A percentile compares a stretch with the other conserved stretches of the same genome.
Evolutionary conservation across 2,113 vertebrate genomes (phyloP).

Genomic region (Ia io): DNA sequence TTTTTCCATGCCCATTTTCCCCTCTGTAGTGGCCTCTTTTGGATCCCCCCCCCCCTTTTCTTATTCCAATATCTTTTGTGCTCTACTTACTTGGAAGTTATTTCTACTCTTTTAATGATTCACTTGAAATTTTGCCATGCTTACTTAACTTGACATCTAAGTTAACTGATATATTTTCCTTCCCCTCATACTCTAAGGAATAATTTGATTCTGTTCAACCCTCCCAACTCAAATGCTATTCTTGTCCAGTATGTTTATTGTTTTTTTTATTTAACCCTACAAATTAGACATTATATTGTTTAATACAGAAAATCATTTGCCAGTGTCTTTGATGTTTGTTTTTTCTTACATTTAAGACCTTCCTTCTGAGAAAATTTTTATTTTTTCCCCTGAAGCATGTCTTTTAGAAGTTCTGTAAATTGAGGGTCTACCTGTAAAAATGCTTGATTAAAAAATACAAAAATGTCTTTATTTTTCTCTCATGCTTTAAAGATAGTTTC

Average conservation of each 20-base stretch:
- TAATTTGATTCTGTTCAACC: not conserved
- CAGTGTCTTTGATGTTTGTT: slow-evolving; percentile 6
- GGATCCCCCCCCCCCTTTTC: too few species aligned
- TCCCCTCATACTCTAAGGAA: not conserved
- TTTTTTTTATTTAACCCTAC: not conserved
- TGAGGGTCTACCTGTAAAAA: not conserved
- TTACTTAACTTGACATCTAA: not conserved
- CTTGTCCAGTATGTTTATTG: not conserved
- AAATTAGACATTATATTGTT: not conserved
- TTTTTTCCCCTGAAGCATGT: not conserved
- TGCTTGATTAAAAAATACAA: not conserved
- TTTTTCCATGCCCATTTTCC: not conserved
- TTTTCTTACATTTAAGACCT: not conserved
- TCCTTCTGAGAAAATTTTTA: not conserved
- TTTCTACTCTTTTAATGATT: not conserved
- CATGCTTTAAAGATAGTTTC: not conserved
- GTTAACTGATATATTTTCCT: not conserved
- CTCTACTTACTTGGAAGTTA: not conserved
- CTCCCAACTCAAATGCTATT: not conserved
- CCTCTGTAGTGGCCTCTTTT: not conserved
- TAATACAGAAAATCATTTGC: not conserved
- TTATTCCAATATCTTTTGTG: not conserved
- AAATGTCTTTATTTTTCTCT: not conserved
- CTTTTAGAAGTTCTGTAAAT: slow-evolving; percentile 39
- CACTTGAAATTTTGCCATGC: not conserved